A percentile compares a stretch with the other conserved stretches of the same genome.
These are phyloP conservation scores for Aphrocallistes beatrix DNA, from an alignment of 37 sponge, comb jelly and placozoan genomes.

Conservation along the genomic window DNA sequence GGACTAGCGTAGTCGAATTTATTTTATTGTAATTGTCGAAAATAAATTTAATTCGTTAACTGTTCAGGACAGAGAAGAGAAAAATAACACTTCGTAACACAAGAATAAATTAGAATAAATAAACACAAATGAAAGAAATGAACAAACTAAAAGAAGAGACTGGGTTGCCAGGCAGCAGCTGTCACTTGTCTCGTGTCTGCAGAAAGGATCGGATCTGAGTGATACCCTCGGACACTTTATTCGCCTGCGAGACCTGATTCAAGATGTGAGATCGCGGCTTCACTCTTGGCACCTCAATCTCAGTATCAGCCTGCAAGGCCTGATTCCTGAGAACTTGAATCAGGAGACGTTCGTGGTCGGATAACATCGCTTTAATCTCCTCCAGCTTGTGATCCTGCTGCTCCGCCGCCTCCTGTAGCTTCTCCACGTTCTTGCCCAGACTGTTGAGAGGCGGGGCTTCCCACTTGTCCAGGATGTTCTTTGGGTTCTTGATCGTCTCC, in stretches of 20 bases:
- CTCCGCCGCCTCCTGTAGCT: not conserved
- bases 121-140: no score
- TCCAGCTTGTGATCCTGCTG: not conserved
- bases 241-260: not conserved
- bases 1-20: no score
- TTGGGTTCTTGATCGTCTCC: constrained; percentile 32
- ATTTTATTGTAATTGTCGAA: no score
- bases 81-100: no score
- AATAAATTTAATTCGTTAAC: no score
- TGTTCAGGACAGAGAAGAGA: no score
- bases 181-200: not conserved
- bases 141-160: not conserved
- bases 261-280: not conserved
- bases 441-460: constrained; percentile 53
- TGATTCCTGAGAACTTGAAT: not conserved
- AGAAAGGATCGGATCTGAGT: not conserved
- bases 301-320: not conserved
- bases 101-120: no score
- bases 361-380: not conserved
- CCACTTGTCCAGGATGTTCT: constrained; percentile 44
- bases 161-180: not conserved
- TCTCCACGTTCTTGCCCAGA: constrained; percentile 32
- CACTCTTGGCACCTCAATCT: not conserved
- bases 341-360: not conserved
- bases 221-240: not conserved